Conservation (phyloP, 1,140 invertebrate species). For the Araneus ventricosus region DNA sequence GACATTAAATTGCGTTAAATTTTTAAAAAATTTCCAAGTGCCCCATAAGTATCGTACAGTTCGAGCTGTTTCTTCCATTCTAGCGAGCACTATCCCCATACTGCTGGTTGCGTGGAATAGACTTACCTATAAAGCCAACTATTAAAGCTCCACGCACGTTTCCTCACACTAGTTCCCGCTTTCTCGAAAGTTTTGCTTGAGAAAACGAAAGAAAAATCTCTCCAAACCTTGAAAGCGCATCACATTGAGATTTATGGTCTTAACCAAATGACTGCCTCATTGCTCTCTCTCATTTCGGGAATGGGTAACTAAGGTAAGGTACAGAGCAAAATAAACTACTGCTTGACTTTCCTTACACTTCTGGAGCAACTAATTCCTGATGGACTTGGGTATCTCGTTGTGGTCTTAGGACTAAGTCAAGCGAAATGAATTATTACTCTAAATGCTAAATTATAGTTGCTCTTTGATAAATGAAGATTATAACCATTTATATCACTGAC, state of each 20-base stretch:
- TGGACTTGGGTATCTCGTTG: neutral
- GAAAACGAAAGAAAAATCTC: neutral
- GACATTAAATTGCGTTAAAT: no score
- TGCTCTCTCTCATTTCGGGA: constrained; percentile 32
- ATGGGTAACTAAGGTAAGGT: constrained; percentile 25
- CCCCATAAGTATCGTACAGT: no score
- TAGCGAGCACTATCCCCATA: no score
- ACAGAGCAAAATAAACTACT: neutral
- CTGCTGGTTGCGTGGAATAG: no score
- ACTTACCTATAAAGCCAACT: no score
- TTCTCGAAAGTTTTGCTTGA: neutral
- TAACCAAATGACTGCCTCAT: constrained; percentile 21
- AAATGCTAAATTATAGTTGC: neutral
- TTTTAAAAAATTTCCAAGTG: no score
- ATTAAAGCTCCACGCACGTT: no score
- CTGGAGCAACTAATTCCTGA: neutral
- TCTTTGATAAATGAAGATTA: neutral
- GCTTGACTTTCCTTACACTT: neutral
- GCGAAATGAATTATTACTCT: neutral
- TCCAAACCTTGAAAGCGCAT: neutral
- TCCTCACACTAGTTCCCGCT: neutral
- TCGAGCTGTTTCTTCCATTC: no score
- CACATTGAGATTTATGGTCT: constrained; percentile 21
- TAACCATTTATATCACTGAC: neutral
- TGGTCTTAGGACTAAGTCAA: neutral